Percentiles rank a stretch among this genome's conserved stretches.
phyloP scores from a whole-genome alignment of 2,113 vertebrate genomes.

The Syngnathus typhle region DNA sequence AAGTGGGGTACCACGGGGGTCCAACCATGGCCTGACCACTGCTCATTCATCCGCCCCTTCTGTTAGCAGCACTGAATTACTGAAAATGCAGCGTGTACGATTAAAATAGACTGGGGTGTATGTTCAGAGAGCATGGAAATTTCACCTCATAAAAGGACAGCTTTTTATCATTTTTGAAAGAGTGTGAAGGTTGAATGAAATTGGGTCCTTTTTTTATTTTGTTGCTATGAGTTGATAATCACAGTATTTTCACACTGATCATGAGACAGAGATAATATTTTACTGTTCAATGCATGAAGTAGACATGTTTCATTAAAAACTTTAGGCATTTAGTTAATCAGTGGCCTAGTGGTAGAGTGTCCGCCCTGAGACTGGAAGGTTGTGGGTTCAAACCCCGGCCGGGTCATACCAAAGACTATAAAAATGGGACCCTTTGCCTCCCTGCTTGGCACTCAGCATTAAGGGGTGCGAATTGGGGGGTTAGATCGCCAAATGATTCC shows the following conservation, averaged over 20 bases:
- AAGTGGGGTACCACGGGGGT: slow-evolving; percentile 56
- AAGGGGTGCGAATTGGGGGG: too few relatives aligned
- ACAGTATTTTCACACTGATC: slow-evolving; percentile 72
- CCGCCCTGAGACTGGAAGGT: too few relatives aligned
- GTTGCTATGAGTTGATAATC: slow-evolving; percentile 65
- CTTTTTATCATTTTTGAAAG: slow-evolving; percentile 38
- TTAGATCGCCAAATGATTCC: too few relatives aligned
- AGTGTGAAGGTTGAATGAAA: slow-evolving; percentile 16
- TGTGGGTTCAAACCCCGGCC: too few relatives aligned
- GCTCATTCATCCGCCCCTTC: slow-evolving; percentile 58
- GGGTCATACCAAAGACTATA: too few relatives aligned
- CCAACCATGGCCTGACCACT: slow-evolving; percentile 65
- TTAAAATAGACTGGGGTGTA: slow-evolving; percentile 77
- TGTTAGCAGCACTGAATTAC: slow-evolving; percentile 76
- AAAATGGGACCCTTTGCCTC: too few relatives aligned
- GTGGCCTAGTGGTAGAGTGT: too few relatives aligned
- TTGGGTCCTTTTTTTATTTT: slow-evolving; percentile 28
- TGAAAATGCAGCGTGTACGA: slow-evolving; percentile 83
- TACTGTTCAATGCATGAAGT: slow-evolving; percentile 83
- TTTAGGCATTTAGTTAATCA: neutral
- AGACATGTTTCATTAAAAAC: slow-evolving; percentile 20
- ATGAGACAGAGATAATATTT: slow-evolving; percentile 36
- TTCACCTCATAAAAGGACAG: slow-evolving; percentile 31
- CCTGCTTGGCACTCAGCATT: too few relatives aligned
- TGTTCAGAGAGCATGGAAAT: slow-evolving; percentile 11